A percentile compares a stretch with the other conserved stretches of the same genome.
These are phyloP conservation scores for Cetoscarus ocellatus DNA, from an alignment of 2,797 vertebrate species.

Conservation along the genomic window DNA sequence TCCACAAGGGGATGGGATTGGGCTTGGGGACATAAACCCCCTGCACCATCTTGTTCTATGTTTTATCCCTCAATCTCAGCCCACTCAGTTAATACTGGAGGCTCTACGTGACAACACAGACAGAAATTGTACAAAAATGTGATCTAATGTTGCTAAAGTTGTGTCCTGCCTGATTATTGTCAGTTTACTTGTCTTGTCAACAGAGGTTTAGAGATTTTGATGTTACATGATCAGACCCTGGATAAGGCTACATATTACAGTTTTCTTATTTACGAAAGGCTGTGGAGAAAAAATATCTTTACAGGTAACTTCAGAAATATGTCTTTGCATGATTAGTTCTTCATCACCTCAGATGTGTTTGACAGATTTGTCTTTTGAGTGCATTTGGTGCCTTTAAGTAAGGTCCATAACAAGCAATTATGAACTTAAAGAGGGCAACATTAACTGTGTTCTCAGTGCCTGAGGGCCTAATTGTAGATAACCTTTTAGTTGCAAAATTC, in stretches of 20 bases:
- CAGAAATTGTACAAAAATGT: neutral
- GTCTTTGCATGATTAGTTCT: neutral
- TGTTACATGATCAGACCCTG: neutral
- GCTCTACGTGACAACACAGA: conserved; percentile 15
- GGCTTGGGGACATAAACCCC: conserved; percentile 68
- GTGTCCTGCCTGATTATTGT: neutral
- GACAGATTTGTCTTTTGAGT: neutral
- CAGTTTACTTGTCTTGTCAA: neutral
- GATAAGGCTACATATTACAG: neutral
- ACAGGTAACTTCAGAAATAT: neutral
- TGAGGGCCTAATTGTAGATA: too few species aligned
- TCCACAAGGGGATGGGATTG: conserved; percentile 80
- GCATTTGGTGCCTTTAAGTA: neutral
- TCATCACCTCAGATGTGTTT: neutral
- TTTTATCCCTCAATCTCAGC: conserved; percentile 72
- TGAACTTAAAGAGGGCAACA: neutral
- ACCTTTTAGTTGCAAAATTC: too few species aligned
- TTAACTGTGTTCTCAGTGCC: too few species aligned
- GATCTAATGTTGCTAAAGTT: neutral
- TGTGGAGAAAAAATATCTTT: too few species aligned
- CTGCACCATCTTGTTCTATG: conserved; percentile 72
- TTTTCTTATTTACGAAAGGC: neutral
- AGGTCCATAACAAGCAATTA: neutral
- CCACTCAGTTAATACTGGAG: conserved; percentile 51
- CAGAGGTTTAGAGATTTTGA: neutral